Evolutionary conservation across 2,888 invertebrate species (phyloP).

Genomic region (Panopea generosa): DNA sequence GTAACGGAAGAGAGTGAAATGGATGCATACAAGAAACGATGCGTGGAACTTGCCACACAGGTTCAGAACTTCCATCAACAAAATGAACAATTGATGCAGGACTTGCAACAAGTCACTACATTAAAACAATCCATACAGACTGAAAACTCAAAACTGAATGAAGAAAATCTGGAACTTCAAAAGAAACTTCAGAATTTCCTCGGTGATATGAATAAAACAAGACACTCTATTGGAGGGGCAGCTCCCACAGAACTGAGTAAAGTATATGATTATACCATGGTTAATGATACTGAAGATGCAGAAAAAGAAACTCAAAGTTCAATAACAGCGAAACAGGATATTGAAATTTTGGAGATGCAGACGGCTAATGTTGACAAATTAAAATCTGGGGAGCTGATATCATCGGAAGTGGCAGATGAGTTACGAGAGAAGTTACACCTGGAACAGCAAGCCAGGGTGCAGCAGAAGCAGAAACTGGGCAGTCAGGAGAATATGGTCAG

Average conservation of each 20-base stretch:
- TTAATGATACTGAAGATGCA: slow-evolving; percentile 20
- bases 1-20: slow-evolving; percentile 46
- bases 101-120: slow-evolving; percentile 67
- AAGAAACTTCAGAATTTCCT: slow-evolving; percentile 65
- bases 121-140: slow-evolving; percentile 71
- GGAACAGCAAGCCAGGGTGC: slow-evolving; percentile 24
- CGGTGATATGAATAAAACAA: slow-evolving; percentile 60
- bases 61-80: slow-evolving; percentile 62
- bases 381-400: slow-evolving; percentile 21
- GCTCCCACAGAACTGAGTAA: slow-evolving; percentile 16
- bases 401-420: slow-evolving; percentile 38
- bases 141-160: slow-evolving; percentile 70
- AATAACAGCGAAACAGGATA: slow-evolving; percentile 50
- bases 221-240: slow-evolving; percentile 38
- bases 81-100: slow-evolving; percentile 73
- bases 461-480: slow-evolving; percentile 47
- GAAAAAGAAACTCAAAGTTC: slow-evolving; percentile 34
- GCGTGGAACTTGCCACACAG: slow-evolving; percentile 50
- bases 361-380: slow-evolving; percentile 23
- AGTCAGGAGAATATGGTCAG: slow-evolving; percentile 44
- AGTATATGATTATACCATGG: slow-evolving; percentile 35
- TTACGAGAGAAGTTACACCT: slow-evolving; percentile 50
- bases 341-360: slow-evolving; percentile 56
- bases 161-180: slow-evolving; percentile 71
- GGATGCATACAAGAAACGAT: slow-evolving; percentile 44